phyloP scores from a whole-genome alignment of 2,113 vertebrate species.

The Uropsilus gracilis region DNA sequence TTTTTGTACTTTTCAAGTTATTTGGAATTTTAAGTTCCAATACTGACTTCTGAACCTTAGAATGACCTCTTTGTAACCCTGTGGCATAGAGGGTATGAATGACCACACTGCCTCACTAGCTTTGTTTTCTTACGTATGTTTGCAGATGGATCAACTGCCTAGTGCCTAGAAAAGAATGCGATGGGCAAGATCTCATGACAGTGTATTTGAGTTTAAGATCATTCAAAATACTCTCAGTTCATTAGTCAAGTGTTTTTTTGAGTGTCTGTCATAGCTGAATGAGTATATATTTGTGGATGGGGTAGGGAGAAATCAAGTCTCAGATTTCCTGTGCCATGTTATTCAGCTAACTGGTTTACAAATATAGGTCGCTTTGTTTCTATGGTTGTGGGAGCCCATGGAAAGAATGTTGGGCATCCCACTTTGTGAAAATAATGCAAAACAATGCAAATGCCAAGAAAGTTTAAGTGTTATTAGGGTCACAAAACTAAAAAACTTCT shows the following conservation, averaged over 20 bases:
- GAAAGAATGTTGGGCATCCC: neutral
- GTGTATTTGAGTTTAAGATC: neutral
- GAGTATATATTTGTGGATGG: neutral
- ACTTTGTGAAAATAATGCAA: neutral
- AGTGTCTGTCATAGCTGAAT: neutral
- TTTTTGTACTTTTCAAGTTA: conserved; percentile 80
- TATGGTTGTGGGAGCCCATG: neutral
- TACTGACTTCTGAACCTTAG: conserved; percentile 44
- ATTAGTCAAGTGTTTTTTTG: conserved; percentile 38
- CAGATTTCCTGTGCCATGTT: conserved; percentile 44
- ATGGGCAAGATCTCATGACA: conserved; percentile 22
- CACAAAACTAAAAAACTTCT: neutral
- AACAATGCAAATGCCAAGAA: conserved; percentile 49
- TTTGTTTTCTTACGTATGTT: conserved; percentile 51
- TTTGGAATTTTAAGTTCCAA: conserved; percentile 79
- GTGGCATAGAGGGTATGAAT: conserved; percentile 63
- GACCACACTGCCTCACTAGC: conserved; percentile 40
- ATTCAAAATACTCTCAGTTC: neutral
- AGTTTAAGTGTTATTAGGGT: neutral
- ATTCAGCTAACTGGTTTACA: conserved; percentile 58
- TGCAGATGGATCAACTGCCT: neutral
- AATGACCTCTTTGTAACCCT: conserved; percentile 59
- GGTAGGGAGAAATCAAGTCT: neutral
- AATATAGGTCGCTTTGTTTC: neutral
- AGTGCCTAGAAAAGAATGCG: conserved; percentile 16